Percentiles rank a stretch among this genome's conserved stretches.
These are phyloP conservation scores for Dicyrtomina minuta DNA, from an alignment of 2,888 invertebrate genomes.

Conservation along the genomic window DNA sequence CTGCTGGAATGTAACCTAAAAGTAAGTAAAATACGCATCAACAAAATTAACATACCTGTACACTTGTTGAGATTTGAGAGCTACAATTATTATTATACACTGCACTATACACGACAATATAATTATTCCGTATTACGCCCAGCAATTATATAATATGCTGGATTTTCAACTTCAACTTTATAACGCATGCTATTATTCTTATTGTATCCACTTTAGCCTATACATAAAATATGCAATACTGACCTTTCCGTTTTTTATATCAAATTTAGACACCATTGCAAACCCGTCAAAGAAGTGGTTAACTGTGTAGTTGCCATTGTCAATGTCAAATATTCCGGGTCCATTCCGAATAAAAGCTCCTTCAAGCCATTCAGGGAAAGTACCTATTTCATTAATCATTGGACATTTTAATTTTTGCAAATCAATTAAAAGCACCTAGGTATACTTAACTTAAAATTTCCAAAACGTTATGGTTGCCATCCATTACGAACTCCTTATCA, in stretches of 20 bases:
- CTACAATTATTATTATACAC: background rate
- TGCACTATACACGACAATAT: background rate
- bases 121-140: no score
- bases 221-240: no score
- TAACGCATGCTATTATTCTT: no score
- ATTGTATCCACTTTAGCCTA: no score
- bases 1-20: constrained; percentile 55
- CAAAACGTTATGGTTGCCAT: no score
- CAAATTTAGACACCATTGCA: constrained; percentile 59
- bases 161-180: background rate
- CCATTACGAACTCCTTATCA: no score
- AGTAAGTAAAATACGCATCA: background rate
- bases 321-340: constrained; percentile 59
- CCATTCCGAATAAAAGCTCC: constrained; percentile 59
- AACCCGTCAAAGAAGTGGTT: constrained; percentile 61
- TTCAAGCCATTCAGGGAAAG: constrained; percentile 58
- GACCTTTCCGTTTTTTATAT: constrained; percentile 57
- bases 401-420: no score
- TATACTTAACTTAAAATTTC: no score
- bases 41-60: background rate
- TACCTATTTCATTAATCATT: constrained; percentile 52
- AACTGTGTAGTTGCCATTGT: constrained; percentile 55
- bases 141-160: background rate
- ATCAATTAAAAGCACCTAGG: no score
- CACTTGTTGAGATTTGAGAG: background rate